phyloP scores from a whole-genome alignment of 2,797 vertebrate species.

The Sciaenops ocellatus region DNA sequence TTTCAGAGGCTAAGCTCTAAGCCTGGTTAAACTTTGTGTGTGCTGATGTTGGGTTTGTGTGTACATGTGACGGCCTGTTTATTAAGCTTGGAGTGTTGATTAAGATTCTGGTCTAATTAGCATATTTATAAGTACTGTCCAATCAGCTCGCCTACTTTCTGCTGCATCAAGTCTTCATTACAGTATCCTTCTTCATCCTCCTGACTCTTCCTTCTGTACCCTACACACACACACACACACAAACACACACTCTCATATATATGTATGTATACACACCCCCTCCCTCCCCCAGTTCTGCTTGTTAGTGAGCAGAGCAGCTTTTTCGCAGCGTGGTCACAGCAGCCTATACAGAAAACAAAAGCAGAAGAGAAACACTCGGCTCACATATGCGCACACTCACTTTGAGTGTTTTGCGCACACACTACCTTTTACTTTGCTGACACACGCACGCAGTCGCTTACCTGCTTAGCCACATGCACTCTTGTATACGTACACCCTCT shows the following conservation, averaged over 20 bases:
- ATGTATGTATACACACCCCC: not conserved
- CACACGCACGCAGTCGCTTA: constrained; percentile 1
- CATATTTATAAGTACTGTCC: constrained; percentile 76
- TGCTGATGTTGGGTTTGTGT: not conserved
- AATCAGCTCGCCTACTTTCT: constrained; percentile 43
- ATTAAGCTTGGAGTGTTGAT: constrained; percentile 39
- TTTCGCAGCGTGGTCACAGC: constrained; percentile 55
- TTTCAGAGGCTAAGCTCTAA: constrained; percentile 50
- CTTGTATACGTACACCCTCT: constrained; percentile 23
- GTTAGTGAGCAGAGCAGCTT: constrained; percentile 55
- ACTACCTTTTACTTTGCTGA: constrained; percentile 35
- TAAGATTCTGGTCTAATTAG: constrained; percentile 40
- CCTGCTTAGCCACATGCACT: constrained; percentile 41
- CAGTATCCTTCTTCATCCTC: constrained; percentile 13
- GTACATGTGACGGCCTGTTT: constrained; percentile 27
- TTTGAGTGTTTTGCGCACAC: constrained; percentile 18
- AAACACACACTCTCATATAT: constrained; percentile 17
- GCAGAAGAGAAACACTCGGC: constrained; percentile 62
- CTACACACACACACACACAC: constrained; percentile 19
- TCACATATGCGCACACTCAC: constrained; percentile 19
- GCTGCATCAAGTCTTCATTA: constrained; percentile 48
- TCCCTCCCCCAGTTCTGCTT: constrained; percentile 36
- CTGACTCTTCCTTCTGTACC: constrained; percentile 7
- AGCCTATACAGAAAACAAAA: constrained; percentile 45
- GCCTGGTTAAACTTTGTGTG: constrained; percentile 35